phyloP scores from a whole-genome alignment of 2,888 invertebrate species.

The Tanypteryx hageni region DNA sequence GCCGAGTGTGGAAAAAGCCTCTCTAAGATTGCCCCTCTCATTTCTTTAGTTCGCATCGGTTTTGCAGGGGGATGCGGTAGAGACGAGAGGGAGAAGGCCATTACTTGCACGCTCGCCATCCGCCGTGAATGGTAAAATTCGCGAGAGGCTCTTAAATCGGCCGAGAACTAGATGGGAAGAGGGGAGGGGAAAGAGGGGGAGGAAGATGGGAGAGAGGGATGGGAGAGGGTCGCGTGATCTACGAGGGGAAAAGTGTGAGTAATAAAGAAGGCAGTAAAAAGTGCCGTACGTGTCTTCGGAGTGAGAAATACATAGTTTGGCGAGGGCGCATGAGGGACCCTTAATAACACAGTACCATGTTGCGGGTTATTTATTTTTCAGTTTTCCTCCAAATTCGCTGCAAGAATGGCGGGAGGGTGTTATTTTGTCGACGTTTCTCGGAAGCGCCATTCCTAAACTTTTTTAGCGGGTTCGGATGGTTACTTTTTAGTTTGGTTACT shows the following conservation, averaged over 20 bases:
- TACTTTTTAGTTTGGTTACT: too few species aligned
- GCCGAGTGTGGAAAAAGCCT: neutral
- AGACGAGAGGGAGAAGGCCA: neutral
- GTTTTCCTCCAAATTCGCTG: too few species aligned
- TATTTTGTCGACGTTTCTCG: too few species aligned
- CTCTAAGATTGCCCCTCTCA: neutral
- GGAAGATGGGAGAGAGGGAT: neutral
- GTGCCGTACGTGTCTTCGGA: neutral
- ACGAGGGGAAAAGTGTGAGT: neutral
- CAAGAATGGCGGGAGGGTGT: too few species aligned
- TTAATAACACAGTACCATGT: too few species aligned
- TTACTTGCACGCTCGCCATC: neutral
- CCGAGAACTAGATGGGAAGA: neutral
- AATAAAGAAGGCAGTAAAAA: neutral
- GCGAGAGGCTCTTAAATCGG: neutral
- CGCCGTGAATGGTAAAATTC: neutral
- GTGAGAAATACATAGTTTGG: neutral
- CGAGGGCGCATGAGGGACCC: too few species aligned
- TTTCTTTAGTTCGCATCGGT: too few species aligned
- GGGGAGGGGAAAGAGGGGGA: neutral
- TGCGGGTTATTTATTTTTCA: too few species aligned
- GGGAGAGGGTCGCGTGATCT: neutral
- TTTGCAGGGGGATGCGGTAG: neutral
- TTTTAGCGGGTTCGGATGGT: too few species aligned
- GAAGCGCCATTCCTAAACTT: too few species aligned